phyloP scores from a whole-genome alignment of 2,888 invertebrate species.

The Chymomyza amoena region DNA sequence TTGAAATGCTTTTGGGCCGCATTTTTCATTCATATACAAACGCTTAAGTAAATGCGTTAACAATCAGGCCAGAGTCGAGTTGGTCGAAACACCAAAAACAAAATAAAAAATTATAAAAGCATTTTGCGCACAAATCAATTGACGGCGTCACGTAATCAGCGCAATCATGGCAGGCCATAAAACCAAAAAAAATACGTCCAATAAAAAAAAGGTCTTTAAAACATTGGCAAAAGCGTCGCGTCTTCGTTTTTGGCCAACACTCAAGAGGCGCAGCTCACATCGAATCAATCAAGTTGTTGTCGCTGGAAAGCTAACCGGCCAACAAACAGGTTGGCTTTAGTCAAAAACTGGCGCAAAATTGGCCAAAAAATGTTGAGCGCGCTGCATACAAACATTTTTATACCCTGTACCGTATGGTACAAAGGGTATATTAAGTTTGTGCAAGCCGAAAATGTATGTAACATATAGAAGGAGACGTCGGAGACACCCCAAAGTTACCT shows the following conservation, averaged over 20 bases:
- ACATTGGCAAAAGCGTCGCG: conserved; percentile 12
- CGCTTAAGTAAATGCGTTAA: neutral
- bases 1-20: conserved; percentile 45
- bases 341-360: conserved; percentile 16
- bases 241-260: conserved; percentile 23
- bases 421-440: too few relatives aligned
- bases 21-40: conserved; percentile 56
- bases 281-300: conserved; percentile 62
- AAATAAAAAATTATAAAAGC: conserved; percentile 3
- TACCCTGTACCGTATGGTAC: too few relatives aligned
- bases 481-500: too few relatives aligned
- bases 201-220: neutral
- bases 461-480: too few relatives aligned
- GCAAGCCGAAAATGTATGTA: too few relatives aligned
- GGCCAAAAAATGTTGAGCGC: conserved; percentile 10
- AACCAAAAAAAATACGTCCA: neutral
- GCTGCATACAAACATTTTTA: conserved; percentile 34
- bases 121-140: conserved; percentile 61
- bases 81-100: conserved; percentile 24
- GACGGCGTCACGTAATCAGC: conserved; percentile 69
- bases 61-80: conserved; percentile 20
- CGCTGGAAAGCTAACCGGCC: neutral
- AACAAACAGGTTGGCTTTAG: conserved; percentile 45
- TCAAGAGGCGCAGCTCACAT: conserved; percentile 33
- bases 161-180: conserved; percentile 51